Evolutionary conservation across 1,140 invertebrate genomes (phyloP), one percentile per base, ranked within the genome.

Genomic region (Leucophenga varia): DNA sequence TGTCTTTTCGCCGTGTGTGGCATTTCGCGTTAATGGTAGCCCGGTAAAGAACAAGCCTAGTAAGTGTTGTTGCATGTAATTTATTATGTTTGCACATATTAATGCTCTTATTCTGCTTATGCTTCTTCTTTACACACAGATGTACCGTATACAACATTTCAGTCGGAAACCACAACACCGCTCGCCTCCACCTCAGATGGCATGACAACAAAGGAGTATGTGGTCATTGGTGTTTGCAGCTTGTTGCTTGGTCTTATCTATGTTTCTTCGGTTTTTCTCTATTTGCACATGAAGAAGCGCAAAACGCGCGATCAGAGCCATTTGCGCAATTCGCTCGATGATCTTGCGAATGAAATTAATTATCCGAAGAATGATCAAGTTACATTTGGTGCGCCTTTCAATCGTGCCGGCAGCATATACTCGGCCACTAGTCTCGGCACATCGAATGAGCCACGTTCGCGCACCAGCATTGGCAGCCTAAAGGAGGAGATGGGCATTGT

Each of bases 1-100:
- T 52, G 57, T 88, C n/a, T 89, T 90, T 71, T 86, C 86, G 3
- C 89, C 89, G 0, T 93, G 90, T 54, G 86, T 91, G 17, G 88
- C 89, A 8, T 90, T 93, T 63, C 80, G 90, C 52, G 84, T 92
- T 6, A 89, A 89, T 43, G 90, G 90, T 18, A 86, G 86, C 30
- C 87, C 89, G 14, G 79, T 80, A 1, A 84, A 80, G 73, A 77
- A 80, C 46, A 60, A 77, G 2, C 83, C 76, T 40, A 90, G 89
- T 91, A 78, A 82, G 78, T 78, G 2, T n/a, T 12, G 6, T 5
- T n/a, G 10, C 22, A 53, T 13, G 14, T 36, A 12, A 18, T 3
- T 17, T 35, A 8, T 16, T 20, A 31, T n/a, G 13, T 7, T 22
- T 22, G 19, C 17, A n/a, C 8, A 12, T 17, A 17, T 42, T 8